Base-by-base conservation (phyloP, 2,113 vertebrate genomes). In the Ciconia boyciana region DNA sequence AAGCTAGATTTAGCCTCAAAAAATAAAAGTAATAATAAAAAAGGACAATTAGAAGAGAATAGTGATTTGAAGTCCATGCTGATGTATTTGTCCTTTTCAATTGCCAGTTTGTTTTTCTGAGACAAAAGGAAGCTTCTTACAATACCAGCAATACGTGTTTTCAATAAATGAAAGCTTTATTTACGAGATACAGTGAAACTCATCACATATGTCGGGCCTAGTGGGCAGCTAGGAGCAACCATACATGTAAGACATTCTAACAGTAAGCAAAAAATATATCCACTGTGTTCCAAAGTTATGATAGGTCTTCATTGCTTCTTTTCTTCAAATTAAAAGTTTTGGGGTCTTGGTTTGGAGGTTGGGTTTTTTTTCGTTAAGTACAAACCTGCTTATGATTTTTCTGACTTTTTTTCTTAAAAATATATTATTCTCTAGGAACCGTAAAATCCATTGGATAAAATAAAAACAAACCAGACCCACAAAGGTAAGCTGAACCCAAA, bases 281-380 rank as follows among this genome's bases (percentile, higher is more conserved):
- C 8, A 24, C 36, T 41, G 8, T 60, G 16, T 83, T 82, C 92
- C 43, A 79, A 87, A 89, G 24, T 43, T 68, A 13, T 62, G 9
- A 54, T 22, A 75, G 26, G 18, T 41, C 26, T 76, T 68, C 44
- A 78, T 16, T 60, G 20, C 11, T 65, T 61, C 20, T 49, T 84
- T 87, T 64, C n/a, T 7, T 87, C 51, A 78, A 62, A 77, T 77
- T 81, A 57, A 71, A 52, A 28, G 4, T 34, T n/a, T 52, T 4
- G 6, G 5, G 0, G 2, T 8, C 0, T 70, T 41, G 17, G 4
- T 10, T 75, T 36, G 4, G 21, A 12, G 7, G 9, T 54, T 36
- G 4, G 9, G 5, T 11, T 6, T 26, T 55, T 32, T n/a, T 26
- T 2, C 71, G 5, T 3, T 41, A 44, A 46, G 10, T 39, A 9